Base-by-base conservation (phyloP, 92 coral and sea anemone genomes). In the Palythoa grandis region DNA sequence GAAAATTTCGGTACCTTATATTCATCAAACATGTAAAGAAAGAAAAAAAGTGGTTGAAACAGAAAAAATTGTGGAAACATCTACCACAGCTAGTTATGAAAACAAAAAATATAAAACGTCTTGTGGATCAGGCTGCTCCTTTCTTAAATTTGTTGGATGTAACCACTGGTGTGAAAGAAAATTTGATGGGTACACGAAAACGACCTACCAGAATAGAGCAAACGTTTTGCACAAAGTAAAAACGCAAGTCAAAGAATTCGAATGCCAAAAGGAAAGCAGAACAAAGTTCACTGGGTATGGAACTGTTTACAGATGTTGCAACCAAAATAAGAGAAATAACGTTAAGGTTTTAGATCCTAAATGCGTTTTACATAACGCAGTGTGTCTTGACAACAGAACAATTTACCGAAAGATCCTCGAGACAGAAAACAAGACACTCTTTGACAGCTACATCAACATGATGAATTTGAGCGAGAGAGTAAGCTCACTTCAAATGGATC, bases 301-400 rank as follows among this genome's bases (percentile, higher is more conserved):
- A 14, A 65, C 17, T 11, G 77, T 83, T n/a, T 79, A 38, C 29
- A 75, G 79, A 20, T 89, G 92, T 38, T 82, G 78, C 47, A 67
- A 82, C 57, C 6, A 24, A 8, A 87, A 77, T 1, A 29, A 0
- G 20, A 37, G 24, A 52, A 71, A 3, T 68, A 89, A 72, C 7
- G 57, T 74, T 35, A 11, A 63, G 9, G 39, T 86, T 86, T 19
- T 89, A 22, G 87, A 89, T 86, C 87, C 84, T 2, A 69, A 74
- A 16, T 89, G 92, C 17, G 89, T 89, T 13, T 40, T 78, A 13
- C 73, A 86, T 37, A 89, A 86, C 53, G 17, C 7, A n/a, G 24
- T 74, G 0, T 89, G 92, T 82, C 43, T 23, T 1, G 40, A 16
- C 0, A 82, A 86, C 47, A 65, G 54, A 40, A 80, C 65, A 47